Evolutionary conservation across 1,140 invertebrate genomes (phyloP).

Genomic region (Drosophila ficusphila): DNA sequence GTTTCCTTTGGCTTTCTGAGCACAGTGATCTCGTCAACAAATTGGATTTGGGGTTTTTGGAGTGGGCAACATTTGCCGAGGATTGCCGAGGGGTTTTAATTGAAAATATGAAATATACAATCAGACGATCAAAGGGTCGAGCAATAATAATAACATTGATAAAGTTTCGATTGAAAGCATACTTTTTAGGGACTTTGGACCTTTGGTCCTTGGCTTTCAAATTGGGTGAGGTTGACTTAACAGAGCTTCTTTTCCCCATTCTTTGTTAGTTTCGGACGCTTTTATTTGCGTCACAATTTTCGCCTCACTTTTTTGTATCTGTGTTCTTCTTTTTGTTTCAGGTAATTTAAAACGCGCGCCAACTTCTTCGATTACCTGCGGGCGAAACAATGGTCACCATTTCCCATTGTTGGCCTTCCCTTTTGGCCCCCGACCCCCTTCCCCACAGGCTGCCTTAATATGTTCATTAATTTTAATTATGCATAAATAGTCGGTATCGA

Average conservation of each 20-base stretch:
- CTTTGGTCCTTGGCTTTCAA: too few species aligned
- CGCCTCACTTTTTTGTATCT: constrained; percentile 12
- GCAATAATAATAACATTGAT: too few species aligned
- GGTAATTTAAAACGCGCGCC: constrained; percentile 72
- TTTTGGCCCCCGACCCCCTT: neutral
- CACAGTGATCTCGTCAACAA: neutral
- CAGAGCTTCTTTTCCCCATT: neutral
- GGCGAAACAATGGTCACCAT: constrained; percentile 48
- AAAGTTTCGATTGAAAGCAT: neutral
- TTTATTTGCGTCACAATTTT: constrained; percentile 65
- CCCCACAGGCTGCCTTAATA: constrained; percentile 37
- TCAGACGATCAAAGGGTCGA: neutral
- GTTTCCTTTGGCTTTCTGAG: neutral
- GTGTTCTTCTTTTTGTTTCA: constrained; percentile 11
- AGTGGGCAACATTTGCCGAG: neutral
- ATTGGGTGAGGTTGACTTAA: neutral
- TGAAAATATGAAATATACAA: neutral
- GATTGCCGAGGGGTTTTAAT: neutral
- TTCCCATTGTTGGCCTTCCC: constrained; percentile 36
- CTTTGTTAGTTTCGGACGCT: constrained; percentile 7
- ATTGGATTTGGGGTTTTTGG: neutral
- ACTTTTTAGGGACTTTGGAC: too few species aligned
- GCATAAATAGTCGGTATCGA: constrained; percentile 59
- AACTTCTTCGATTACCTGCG: constrained; percentile 71
- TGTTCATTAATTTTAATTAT: constrained; percentile 80